Evolutionary conservation across 2,113 vertebrate species (phyloP).

Genomic region (Talpa occidentalis): DNA sequence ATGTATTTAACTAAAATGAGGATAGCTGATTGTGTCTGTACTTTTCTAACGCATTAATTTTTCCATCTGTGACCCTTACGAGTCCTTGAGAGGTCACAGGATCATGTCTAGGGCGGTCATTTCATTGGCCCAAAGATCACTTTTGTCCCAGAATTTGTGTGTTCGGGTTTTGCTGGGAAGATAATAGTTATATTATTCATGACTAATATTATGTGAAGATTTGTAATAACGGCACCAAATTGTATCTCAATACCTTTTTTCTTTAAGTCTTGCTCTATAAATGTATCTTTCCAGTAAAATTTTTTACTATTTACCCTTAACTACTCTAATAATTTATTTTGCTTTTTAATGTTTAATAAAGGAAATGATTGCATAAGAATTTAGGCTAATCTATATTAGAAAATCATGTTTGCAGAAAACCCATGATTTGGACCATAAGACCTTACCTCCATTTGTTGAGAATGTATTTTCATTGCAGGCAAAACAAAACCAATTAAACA

Average conservation of each 20-base stretch:
- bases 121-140: background rate
- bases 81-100: background rate
- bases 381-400: background rate
- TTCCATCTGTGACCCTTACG: background rate
- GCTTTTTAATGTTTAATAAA: background rate
- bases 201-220: background rate
- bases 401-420: background rate
- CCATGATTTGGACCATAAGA: background rate
- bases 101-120: background rate
- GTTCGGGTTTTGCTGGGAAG: background rate
- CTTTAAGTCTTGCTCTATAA: conserved; percentile 11
- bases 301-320: conserved; percentile 8
- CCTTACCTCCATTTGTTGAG: background rate
- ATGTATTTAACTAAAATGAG: conserved; percentile 45
- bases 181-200: background rate
- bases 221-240: background rate
- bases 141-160: background rate
- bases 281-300: background rate
- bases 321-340: background rate
- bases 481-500: background rate
- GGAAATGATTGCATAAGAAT: background rate
- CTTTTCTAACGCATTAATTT: conserved; percentile 7
- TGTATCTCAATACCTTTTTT: background rate
- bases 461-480: background rate
- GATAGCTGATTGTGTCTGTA: background rate